A percentile compares a stretch with the other conserved stretches of the same genome.
Evolutionary conservation across 2,888 invertebrate species (phyloP).

Genomic region (Nowickia ferox): DNA sequence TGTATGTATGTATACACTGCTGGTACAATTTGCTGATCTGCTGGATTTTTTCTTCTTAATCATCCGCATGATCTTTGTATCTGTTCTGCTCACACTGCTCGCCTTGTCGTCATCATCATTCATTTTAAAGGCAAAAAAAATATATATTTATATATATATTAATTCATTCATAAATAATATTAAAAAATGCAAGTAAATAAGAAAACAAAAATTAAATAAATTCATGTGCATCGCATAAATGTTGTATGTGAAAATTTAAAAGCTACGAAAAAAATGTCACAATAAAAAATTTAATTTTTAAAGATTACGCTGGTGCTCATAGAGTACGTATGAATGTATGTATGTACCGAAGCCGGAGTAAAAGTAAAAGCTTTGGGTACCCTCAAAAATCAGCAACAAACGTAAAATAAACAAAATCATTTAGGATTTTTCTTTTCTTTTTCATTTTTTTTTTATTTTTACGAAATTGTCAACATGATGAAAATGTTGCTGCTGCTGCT

Average conservation of each 20-base stretch:
- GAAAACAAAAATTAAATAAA: slow-evolving; percentile 27
- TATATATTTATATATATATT: neutral
- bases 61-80: slow-evolving; percentile 52
- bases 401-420: slow-evolving; percentile 45
- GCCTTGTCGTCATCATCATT: slow-evolving; percentile 52
- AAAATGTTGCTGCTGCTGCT: slow-evolving; percentile 12
- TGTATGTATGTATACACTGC: neutral
- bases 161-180: slow-evolving; percentile 64
- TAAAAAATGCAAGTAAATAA: slow-evolving; percentile 31
- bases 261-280: slow-evolving; percentile 22
- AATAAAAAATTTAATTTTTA: slow-evolving; percentile 29
- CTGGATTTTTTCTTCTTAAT: slow-evolving; percentile 31
- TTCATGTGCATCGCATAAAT: slow-evolving; percentile 49
- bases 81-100: slow-evolving; percentile 11
- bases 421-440: slow-evolving; percentile 45
- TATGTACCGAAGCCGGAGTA: slow-evolving; percentile 6
- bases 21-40: slow-evolving; percentile 19
- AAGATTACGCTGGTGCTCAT: slow-evolving; percentile 12
- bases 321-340: slow-evolving; percentile 16
- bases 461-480: slow-evolving; percentile 44
- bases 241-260: slow-evolving; percentile 35
- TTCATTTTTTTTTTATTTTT: slow-evolving; percentile 27
- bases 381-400: slow-evolving; percentile 26
- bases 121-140: slow-evolving; percentile 34
- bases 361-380: slow-evolving; percentile 39